Evolutionary conservation across 92 coral and sea anemone species (phyloP), one percentile per base, ranked within the genome.

Genomic region (Galaxea fascicularis): DNA sequence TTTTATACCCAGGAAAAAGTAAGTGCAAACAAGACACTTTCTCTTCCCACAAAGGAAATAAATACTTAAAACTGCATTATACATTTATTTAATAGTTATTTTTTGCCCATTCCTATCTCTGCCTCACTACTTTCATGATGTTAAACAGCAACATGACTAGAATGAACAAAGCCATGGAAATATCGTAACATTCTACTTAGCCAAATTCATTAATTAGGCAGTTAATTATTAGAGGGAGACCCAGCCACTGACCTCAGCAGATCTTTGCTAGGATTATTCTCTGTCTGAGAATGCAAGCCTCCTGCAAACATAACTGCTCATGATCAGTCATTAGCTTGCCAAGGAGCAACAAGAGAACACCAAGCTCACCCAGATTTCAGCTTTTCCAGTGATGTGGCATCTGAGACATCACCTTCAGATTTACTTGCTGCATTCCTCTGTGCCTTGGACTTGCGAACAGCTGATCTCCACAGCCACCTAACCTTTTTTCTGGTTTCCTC

Each of bases 381-480:
- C 57, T 90, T 90, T 73, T 90, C 90, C 64, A 57, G 54, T 22
- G 83, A 86, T 10, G 87, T 25, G 25, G 86, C 66, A 28, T 24
- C 28, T n/a, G 54, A 64, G 16, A 56, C 26, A 1, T 14, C 73
- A 62, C 28, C 53, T 24, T 79, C 75, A 25, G 52, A 24, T 74
- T 83, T 64, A 80, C 52, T 51, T 45, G 87, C 25, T 45, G 74
- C 27, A 45, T 79, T 72, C 30, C 47, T 86, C 67, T 60, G 79
- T 17, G 82, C 85, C 35, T 81, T 91, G 11, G 98, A 86, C 74
- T 84, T 94, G 52, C 90, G 87, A 14, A 88, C 73, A 31, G 98
- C 98, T 35, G 91, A 87, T 75, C 88, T 90, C 98, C 98, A 94
- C 75, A 92, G 82, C 89, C 98, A 86, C 77, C 86, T 92, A 45